Evolutionary conservation across 2,888 invertebrate genomes (phyloP), one percentile per base, ranked within the genome.

Genomic region (Eristalis intricaria): DNA sequence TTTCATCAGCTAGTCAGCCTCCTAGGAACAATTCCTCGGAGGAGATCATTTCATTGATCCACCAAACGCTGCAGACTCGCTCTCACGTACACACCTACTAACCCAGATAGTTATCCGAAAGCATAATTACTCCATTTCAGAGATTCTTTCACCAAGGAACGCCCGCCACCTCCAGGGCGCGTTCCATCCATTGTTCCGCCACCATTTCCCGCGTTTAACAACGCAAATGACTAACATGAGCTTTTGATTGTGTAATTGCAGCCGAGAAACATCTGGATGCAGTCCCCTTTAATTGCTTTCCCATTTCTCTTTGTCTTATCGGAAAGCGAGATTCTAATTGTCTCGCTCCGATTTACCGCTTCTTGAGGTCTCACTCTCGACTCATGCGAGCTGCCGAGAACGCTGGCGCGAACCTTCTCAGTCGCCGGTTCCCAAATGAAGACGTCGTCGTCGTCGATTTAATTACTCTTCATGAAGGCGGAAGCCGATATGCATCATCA

Each of bases 241-340:
- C 50, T 76, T 71, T 40, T 71, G 75, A 81, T 84, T 68, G 8
- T 38, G 40, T 81, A 77, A 81, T 68, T 76, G 76, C 68, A 8
- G 50, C 19, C 50, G n/a, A 50, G 7, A 19, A n/a, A 50, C 50
- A 50, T 5, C 50, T 19, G 73, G 40, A 66, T 61, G 19, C 29
- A 26, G 58, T 69, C 61, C 22, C 66, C 65, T 65, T 58, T 77
- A 85, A 85, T 85, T 85, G 73, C 69, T 82, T 85, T 85, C 63
- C 71, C 76, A 81, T 77, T 61, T 15, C 35, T 19, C 60, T 63
- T 38, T 58, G 38, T 32, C 66, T 77, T 81, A 85, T 85, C 85
- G 64, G 60, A 82, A 77, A 82, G 76, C 61, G 29, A 81, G 85
- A 85, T 85, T 77, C 77, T 73, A 64, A 80, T 75, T 61, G 40